phyloP scores from a whole-genome alignment of 2,888 invertebrate species.

The Drosophila ustulata region DNA sequence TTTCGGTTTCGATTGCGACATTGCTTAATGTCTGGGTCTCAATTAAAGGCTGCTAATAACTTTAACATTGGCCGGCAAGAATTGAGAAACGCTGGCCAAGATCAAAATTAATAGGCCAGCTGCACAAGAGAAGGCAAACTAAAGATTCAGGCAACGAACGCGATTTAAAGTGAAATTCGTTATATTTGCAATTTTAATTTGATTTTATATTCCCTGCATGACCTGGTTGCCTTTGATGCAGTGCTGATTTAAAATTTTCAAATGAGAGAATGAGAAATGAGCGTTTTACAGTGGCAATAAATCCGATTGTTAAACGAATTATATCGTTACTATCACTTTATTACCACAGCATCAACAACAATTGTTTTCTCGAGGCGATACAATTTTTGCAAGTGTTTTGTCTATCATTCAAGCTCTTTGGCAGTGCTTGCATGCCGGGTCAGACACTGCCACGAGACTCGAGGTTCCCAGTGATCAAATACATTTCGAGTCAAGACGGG shows the following conservation, averaged over 20 bases:
- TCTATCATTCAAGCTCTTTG: slow-evolving; percentile 39
- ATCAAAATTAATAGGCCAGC: slow-evolving; percentile 47
- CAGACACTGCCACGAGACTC: slow-evolving; percentile 28
- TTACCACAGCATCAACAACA: slow-evolving; percentile 9
- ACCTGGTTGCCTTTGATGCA: not conserved
- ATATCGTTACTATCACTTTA: slow-evolving; percentile 19
- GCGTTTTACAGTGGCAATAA: slow-evolving; percentile 25
- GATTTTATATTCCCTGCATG: not conserved
- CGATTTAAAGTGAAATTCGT: slow-evolving; percentile 37
- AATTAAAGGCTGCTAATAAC: slow-evolving; percentile 42
- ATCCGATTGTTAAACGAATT: not conserved
- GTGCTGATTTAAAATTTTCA: slow-evolving; percentile 7
- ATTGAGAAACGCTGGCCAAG: slow-evolving; percentile 59
- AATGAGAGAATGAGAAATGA: slow-evolving; percentile 4
- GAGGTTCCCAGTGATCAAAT: slow-evolving; percentile 33
- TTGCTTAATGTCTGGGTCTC: slow-evolving; percentile 3
- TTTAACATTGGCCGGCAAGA: slow-evolving; percentile 62
- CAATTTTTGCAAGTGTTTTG: slow-evolving; percentile 32
- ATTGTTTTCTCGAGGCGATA: not conserved
- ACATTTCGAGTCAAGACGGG: not conserved
- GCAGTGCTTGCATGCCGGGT: slow-evolving; percentile 26
- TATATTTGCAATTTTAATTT: not conserved
- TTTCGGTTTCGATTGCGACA: slow-evolving; percentile 11
- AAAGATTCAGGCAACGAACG: slow-evolving; percentile 66
- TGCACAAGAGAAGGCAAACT: slow-evolving; percentile 17